Conservation (phyloP, 1,140 invertebrate species). For the Macrostomum lignano region DNA sequence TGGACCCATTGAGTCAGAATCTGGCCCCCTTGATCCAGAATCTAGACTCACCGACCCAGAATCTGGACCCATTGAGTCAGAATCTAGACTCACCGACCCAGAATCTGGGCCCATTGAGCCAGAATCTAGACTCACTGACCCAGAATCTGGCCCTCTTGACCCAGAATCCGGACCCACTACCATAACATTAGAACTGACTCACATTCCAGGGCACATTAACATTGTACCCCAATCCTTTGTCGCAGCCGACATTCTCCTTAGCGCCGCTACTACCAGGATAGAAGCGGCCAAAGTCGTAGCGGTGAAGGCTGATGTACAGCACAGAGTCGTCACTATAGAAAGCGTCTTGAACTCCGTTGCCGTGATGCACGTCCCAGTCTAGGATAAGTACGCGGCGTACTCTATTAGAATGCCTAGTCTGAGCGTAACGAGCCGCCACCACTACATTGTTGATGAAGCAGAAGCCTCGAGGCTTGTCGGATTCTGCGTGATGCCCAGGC, state of each 20-base stretch:
- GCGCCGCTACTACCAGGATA: slow-evolving; percentile 46
- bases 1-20: too few species aligned
- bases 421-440: slow-evolving; percentile 45
- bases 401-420: slow-evolving; percentile 30
- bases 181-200: too few species aligned
- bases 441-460: slow-evolving; percentile 64
- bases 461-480: slow-evolving; percentile 44
- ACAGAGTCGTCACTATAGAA: slow-evolving; percentile 38
- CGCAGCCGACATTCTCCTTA: slow-evolving; percentile 36
- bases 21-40: too few species aligned
- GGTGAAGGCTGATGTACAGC: slow-evolving; percentile 61
- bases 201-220: slow-evolving; percentile 71
- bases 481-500: slow-evolving; percentile 42
- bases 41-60: too few species aligned
- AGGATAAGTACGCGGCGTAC: slow-evolving; percentile 43
- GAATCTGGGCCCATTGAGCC: too few species aligned
- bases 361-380: slow-evolving; percentile 83
- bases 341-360: slow-evolving; percentile 53
- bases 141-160: too few species aligned
- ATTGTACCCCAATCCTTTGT: slow-evolving; percentile 40
- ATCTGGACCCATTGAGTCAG: too few species aligned
- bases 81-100: too few species aligned
- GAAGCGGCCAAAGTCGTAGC: slow-evolving; percentile 53
- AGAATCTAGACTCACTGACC: too few species aligned
- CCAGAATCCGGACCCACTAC: too few species aligned